Evolutionary conservation across 2,113 vertebrate genomes (phyloP), one percentile per base, ranked within the genome.

Genomic region (Daphoenositta chrysoptera): DNA sequence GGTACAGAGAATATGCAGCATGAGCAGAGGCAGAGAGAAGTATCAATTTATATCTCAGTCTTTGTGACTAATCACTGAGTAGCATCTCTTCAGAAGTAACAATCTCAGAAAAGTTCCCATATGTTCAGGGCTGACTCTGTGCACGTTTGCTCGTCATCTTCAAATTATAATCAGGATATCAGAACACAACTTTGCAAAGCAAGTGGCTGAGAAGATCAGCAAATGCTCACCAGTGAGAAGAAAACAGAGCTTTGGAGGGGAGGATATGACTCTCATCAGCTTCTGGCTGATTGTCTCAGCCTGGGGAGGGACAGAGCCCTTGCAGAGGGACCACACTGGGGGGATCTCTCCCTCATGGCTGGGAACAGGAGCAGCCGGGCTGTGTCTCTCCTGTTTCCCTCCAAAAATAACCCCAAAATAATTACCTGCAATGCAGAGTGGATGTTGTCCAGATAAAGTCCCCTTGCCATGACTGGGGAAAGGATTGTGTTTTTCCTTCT

Each of bases 21-120:
- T 65, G 15, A 89, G 37, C 50, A 81, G 51, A 86, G 28, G 69
- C 54, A 90, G 60, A 69, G 47, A 69, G 44, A 84, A 80, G 47
- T 39, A 39, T 14, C 58, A 70, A 60, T 94, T 92, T 93, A 90
- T 85, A 71, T 51, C 17, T 4, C 73, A 73, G 53, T 47, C 72
- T 86, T 63, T 72, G 51, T 92, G 83, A 89, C 87, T 95, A 83
- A 94, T 73, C 61, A 22, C 54, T 7, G 13, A 79, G 87, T 3
- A 92, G 73, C 76, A 51, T 84, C 80, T 84, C 90, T 69, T 72
- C 76, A 75, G 75, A 95, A 72, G 86, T 79, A 95, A 65, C 66
- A 92, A 68, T 86, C 75, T 77, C 77, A 70, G 76, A 70, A 54
- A 93, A 75, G 86, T 75, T 90, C 73, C 83, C 83, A 45, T 87